Evolutionary conservation across 2,113 vertebrate species (phyloP), one percentile per base, ranked within the genome.

Genomic region (Oxyruncus cristatus): DNA sequence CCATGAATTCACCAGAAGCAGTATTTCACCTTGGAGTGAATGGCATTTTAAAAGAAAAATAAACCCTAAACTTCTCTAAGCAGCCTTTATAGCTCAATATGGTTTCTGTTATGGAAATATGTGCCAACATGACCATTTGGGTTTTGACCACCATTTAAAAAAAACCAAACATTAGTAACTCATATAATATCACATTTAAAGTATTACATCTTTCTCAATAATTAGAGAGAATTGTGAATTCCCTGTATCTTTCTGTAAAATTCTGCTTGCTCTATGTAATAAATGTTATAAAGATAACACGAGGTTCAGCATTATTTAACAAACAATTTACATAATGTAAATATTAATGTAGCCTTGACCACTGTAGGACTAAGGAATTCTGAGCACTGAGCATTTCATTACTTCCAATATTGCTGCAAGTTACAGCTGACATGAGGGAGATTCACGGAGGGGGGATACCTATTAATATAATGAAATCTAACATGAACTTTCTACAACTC

Each of bases 271-370:
- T 85, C 13, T 42, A 2, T n/a, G 39, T 37, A 74, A 65, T 41
- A 56, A 53, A 65, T 61, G 16, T 20, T 63, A 47, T 26, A 70
- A 87, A 80, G 59, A 59, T 50, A 88, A 72, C 46, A 82, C 32
- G 30, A 42, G 6, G 47, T 61, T 85, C 55, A 79, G 81, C 22
- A 62, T 91, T 85, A 80, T 91, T 93, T 94, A 96, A 59, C 39
- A 91, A 92, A 85, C 39, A 81, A 62, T 88, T 76, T 95, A 23
- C 22, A 94, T 77, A 94, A 77, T 74, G 86, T 92, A 78, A 92
- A 85, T 89, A 96, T 95, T 84, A 70, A 91, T 67, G 72, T 41
- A 62, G 56, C 74, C 75, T 73, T 92, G 55, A 90, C 56, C 61
- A 72, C 84, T 81, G 81, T 50, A 81, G 65, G 82, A 55, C 32